Base-by-base conservation (phyloP, 2,797 vertebrate species). In the Trichosurus vulpecula region DNA sequence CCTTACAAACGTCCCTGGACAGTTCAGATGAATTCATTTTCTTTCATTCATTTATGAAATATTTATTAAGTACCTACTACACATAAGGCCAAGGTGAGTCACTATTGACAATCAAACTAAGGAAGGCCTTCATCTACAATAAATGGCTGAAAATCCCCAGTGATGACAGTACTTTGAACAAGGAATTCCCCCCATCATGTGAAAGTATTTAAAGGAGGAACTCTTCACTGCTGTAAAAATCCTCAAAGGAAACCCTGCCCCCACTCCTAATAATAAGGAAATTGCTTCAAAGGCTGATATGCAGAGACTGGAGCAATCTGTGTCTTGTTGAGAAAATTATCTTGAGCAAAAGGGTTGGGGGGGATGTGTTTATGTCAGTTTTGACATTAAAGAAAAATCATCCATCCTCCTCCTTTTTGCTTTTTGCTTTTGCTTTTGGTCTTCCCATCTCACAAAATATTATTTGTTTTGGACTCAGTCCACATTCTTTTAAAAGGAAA, bases 321-420 rank as follows among this genome's bases (percentile, higher is more conserved):
- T 94, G 95, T 97, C 98, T 98, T 98, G 97, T 98, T 98, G 98
- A 98, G 98, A 98, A 98, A 98, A 98, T 98, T 98, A 98, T 98
- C 98, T 98, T 97, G 95, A 97, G 97, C 97, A 96, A 98, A 97
- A 94, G 53, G 66, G 96, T 96, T 97, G 97, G 96, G 97, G 97
- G 96, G 96, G 96, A 93, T 0, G 12, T 98, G 97, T 98, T 98
- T 98, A 98, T 98, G 97, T 98, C 98, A 98, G 97, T 96, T 98
- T 98, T 98, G 98, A 98, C 98, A 98, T 98, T 98, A 98, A 98
- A 98, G 98, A 97, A 98, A 98, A 98, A 98, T 96, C 94, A 98
- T 97, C 97, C 95, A 98, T 98, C 96, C 97, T 97, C 97, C 97
- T 98, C 98, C 56, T 97, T 97, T 97, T 16, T 58, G 97, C 61